phyloP scores from a whole-genome alignment of 2,113 vertebrate genomes.

The Strix uralensis region DNA sequence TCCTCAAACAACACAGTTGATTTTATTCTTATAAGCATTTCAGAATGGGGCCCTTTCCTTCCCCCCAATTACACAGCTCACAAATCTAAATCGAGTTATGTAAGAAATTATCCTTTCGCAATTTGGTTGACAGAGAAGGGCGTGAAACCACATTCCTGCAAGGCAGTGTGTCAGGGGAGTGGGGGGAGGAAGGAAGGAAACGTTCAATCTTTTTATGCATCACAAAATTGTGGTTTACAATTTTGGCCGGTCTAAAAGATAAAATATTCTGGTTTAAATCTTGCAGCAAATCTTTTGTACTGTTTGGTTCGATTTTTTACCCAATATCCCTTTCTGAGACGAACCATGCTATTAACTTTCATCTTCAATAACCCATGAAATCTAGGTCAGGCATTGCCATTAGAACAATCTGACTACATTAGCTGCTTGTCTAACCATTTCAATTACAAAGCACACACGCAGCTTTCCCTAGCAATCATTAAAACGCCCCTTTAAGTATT shows the following conservation, averaged over 20 bases:
- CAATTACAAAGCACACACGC: background rate
- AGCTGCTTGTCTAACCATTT: conserved; percentile 19
- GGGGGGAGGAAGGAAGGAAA: background rate
- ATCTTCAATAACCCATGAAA: conserved; percentile 41
- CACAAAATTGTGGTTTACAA: background rate
- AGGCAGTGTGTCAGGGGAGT: background rate
- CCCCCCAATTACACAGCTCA: background rate
- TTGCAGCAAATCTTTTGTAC: background rate
- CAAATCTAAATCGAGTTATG: background rate
- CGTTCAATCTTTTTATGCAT: background rate
- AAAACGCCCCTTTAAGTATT: background rate
- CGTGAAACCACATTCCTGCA: conserved; percentile 9
- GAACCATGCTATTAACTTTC: background rate
- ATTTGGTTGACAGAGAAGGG: background rate
- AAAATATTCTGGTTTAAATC: background rate
- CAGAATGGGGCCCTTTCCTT: background rate
- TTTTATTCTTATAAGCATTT: background rate
- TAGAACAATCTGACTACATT: conserved; percentile 19
- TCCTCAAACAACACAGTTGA: background rate
- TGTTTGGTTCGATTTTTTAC: background rate
- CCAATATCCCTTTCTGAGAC: background rate
- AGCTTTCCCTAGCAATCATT: conserved; percentile 26
- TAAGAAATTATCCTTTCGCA: background rate
- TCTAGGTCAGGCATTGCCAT: conserved; percentile 43
- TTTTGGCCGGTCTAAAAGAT: background rate